phyloP scores from a whole-genome alignment of 2,797 vertebrate species.

The Muscicapa striata region DNA sequence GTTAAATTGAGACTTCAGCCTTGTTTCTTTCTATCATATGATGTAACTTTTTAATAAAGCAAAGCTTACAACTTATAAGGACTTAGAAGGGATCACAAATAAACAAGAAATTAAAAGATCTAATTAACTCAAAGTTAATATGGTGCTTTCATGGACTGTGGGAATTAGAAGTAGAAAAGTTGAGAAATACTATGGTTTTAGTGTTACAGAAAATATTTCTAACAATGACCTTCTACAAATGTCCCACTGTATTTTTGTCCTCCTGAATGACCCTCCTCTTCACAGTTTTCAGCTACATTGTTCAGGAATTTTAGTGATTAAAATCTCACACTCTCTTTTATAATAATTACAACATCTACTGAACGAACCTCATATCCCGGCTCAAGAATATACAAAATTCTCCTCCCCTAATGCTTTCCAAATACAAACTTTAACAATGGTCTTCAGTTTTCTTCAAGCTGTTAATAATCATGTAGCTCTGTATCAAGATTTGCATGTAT shows the following conservation, averaged over 20 bases:
- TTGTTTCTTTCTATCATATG: background rate
- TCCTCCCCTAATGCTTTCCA: background rate
- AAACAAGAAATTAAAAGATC: background rate
- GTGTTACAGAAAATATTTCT: background rate
- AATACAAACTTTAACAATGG: background rate
- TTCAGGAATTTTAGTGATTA: background rate
- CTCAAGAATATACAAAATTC: background rate
- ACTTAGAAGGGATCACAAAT: background rate
- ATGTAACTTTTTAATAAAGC: background rate
- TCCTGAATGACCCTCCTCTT: background rate
- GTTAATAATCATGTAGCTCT: background rate
- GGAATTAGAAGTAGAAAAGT: background rate
- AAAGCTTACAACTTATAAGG: background rate
- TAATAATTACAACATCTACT: background rate
- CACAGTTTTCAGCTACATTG: background rate
- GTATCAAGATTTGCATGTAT: background rate
- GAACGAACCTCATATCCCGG: accelerated
- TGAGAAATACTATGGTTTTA: accelerated
- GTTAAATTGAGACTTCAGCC: background rate
- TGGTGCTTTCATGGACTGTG: background rate
- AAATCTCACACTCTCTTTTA: background rate
- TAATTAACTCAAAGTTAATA: background rate
- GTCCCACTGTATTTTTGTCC: background rate
- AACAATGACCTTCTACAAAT: background rate
- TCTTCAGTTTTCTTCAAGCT: background rate